Conservation (phyloP, 2,888 invertebrate genomes). For the Encarsia formosa region DNA sequence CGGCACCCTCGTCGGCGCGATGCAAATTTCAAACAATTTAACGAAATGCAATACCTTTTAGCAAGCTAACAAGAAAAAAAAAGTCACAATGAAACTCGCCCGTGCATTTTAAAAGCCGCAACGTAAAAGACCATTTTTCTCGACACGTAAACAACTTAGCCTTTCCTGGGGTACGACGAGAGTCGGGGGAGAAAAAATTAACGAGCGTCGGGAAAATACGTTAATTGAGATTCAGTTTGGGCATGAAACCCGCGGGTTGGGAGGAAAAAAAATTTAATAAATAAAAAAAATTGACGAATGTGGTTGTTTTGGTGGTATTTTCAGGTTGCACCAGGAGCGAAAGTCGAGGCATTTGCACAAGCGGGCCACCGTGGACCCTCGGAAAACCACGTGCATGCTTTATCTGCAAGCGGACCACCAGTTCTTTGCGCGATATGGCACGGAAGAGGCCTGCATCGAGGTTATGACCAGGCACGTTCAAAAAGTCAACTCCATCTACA, state of each 20-base stretch:
- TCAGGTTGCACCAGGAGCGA: constrained; percentile 37
- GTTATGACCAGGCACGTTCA: constrained; percentile 93
- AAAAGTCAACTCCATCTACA: constrained; percentile 84
- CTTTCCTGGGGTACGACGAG: not conserved
- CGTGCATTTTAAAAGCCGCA: too few relatives aligned
- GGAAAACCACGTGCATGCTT: constrained; percentile 90
- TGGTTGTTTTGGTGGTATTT: not conserved
- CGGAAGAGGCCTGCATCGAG: constrained; percentile 91
- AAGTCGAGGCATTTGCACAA: constrained; percentile 46
- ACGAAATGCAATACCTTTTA: too few relatives aligned
- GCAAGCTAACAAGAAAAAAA: too few relatives aligned
- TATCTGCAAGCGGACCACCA: constrained; percentile 95
- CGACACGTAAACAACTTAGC: too few relatives aligned
- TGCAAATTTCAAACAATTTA: not conserved
- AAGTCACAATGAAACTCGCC: too few relatives aligned
- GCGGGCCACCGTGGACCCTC: constrained; percentile 72
- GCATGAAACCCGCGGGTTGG: not conserved
- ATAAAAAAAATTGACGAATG: not conserved
- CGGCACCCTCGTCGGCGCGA: too few relatives aligned
- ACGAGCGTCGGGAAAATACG: not conserved
- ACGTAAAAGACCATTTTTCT: too few relatives aligned
- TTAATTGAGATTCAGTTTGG: constrained; percentile 15
- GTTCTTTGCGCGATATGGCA: constrained; percentile 91
- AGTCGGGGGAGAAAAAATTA: not conserved
- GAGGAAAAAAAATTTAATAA: not conserved